Evolutionary conservation across 2,888 invertebrate species (phyloP), one percentile per base, ranked within the genome.

Genomic region (Ormyrus nitidulus): DNA sequence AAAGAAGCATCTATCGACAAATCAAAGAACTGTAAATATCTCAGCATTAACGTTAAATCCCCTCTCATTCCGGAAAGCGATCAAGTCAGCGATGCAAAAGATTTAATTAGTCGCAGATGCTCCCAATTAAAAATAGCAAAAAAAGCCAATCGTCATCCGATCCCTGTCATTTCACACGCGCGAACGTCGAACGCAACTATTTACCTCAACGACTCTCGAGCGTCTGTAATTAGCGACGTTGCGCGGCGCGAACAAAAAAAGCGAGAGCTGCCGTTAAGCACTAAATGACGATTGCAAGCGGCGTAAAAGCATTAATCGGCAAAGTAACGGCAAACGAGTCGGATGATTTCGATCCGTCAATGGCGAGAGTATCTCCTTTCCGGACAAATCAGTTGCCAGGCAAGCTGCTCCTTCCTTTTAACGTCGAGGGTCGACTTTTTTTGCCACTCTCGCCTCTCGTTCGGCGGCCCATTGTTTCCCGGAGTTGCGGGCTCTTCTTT

Each of bases 341-440:
- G 53, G 44, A 69, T 59, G 61, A 76, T 80, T 79, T 9, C 48
- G 70, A 71, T 66, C 70, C 61, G 49, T 71, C 74, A 70, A 75
- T 53, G 58, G 49, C 49, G 61, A 46, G 13, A 72, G 73, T 51
- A 13, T 77, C 71, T 66, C 58, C 54, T 74, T 75, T 48, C 19
- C 71, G 49, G 69, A 70, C 34, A 77, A 80, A 80, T 72, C 80
- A 79, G 76, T 80, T 80, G 72, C 54, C 59, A 58, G 64, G 48
- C 49, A 46, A 8, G 56, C 62, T 65, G 46, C 53, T 62, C 53
- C 19, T 6, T 10, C 54, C 54, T 59, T 19, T 8, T 34, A 34
- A 7, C 49, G 2, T 54, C 34, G n/a, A 46, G 49, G 0, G n/a
- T 11, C 51, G 51, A 11, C 44, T 54, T 34, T 9, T 9, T 71